Evolutionary conservation across 2,888 invertebrate genomes (phyloP).

Genomic region (Agrilus cyanescens): DNA sequence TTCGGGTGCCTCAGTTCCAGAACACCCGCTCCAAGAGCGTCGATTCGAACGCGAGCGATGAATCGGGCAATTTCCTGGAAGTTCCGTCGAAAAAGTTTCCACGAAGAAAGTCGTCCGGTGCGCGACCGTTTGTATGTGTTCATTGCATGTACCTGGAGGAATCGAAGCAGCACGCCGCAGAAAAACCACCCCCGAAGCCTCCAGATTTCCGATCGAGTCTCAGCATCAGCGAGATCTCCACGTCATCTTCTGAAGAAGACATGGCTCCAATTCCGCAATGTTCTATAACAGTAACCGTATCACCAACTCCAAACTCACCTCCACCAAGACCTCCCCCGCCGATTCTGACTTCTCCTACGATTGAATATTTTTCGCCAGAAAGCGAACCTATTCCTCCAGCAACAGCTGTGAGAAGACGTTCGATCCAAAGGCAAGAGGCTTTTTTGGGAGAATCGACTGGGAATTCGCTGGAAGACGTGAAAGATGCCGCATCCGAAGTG

Average conservation of each 20-base stretch:
- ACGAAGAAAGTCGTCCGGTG: constrained; percentile 50
- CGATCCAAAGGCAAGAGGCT: constrained; percentile 72
- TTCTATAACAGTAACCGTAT: constrained; percentile 50
- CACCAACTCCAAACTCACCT: constrained; percentile 42
- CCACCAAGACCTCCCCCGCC: constrained; percentile 33
- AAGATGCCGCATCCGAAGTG: constrained; percentile 32
- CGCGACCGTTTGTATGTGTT: constrained; percentile 58
- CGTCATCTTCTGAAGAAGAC: constrained; percentile 38
- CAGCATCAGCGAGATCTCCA: constrained; percentile 36
- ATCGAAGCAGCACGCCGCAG: constrained; percentile 41
- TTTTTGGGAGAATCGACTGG: constrained; percentile 66
- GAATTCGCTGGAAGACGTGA: constrained; percentile 58
- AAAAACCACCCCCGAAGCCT: constrained; percentile 32
- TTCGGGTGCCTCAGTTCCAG: constrained; percentile 55
- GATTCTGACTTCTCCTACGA: constrained; percentile 39
- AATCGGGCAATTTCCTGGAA: constrained; percentile 44
- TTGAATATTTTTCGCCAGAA: constrained; percentile 44
- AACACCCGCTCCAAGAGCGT: constrained; percentile 69
- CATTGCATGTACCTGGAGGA: constrained; percentile 70
- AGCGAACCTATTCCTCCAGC: constrained; percentile 25
- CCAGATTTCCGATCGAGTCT: constrained; percentile 27
- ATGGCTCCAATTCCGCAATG: constrained; percentile 39
- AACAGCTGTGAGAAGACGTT: constrained; percentile 47
- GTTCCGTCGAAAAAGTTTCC: constrained; percentile 49
- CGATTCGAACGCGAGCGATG: constrained; percentile 63